Evolutionary conservation across 1,140 invertebrate species (phyloP), one percentile per base, ranked within the genome.

Genomic region (Eumeta japonica): DNA sequence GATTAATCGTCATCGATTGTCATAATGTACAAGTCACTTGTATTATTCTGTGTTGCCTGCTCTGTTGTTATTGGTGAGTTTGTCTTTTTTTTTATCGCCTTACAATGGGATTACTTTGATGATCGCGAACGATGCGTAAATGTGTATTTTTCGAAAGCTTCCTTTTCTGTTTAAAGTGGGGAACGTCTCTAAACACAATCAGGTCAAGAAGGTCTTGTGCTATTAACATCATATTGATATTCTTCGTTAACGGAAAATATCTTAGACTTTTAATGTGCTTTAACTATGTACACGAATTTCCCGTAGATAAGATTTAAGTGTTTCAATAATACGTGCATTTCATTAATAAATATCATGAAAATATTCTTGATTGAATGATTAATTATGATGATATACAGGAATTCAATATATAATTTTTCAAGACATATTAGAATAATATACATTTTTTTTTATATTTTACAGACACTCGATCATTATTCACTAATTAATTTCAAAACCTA

Each of bases 1-100:
- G n/a, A n/a, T n/a, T n/a, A n/a, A n/a, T n/a, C n/a, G n/a, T n/a
- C n/a, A 47, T 16, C 35, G 28, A 47, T 48, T 41, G 36, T 39
- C 37, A 47, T 46, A 33, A 68, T 68, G 65, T 59, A 56, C 44
- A 70, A 70, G 39, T 52, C 50, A 16, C 24, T 64, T 3, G 37
- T 64, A 37, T 27, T 66, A 15, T 36, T 68, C 38, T 62, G 62
- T 58, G 51, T 57, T 40, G 36, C 60, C 40, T 60, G 40, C 49
- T 55, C 55, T 43, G 51, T 62, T 33, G 41, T 64, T 5, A 55
- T 57, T 37, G 62, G 64, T 68, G 38, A 32, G 37, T 33, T 3
- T 11, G 12, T 16, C 34, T 39, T 33, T 12, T 33, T 27, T 2
- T 28, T 28, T 28, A 28, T 28, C 13, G 27, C 13, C 13, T 28